Evolutionary conservation across 2,888 invertebrate species (phyloP), one percentile per base, ranked within the genome.

Genomic region (Rhagonycha fulva): DNA sequence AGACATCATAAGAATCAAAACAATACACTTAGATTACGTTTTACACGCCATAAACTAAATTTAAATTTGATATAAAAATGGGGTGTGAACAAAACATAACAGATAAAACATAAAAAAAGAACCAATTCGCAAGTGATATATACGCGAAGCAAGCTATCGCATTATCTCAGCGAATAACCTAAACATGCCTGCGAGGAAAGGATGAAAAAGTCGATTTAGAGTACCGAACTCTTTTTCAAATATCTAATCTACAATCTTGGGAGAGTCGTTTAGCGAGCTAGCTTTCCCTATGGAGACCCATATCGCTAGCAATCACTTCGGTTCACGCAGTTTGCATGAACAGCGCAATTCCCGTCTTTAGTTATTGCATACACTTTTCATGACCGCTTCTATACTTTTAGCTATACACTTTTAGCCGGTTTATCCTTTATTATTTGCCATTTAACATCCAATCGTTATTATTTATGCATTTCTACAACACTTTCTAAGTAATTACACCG

Each of bases 201-300:
- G 82, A 83, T 82, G 84, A 85, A 85, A 86, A 86, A 86, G 85
- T 85, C 85, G 86, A 86, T 86, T 86, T 85, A 85, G 83, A 84
- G 83, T 85, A 82, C 80, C 83, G 82, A 83, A 84, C 82, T 84
- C 84, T 78, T 78, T 84, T 81, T 82, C 82, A 85, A 85, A 86
- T 86, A 87, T 86, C 86, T 86, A 86, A 87, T 86, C 86, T 85
- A 83, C 84, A 85, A 86, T 86, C 86, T 86, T 85, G 84, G 84
- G 85, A 85, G 86, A 84, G 85, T 85, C 86, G 86, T 86, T 86
- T 85, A 84, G 84, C 83, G 82, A 82, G 81, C 80, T 77, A 75
- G 72, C 78, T 78, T 80, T 78, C 81, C 82, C 81, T 82, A 81
- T 82, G 81, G 83, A 82, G 82, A 83, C 82, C 82, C 83, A 83